A percentile compares a stretch with the other conserved stretches of the same genome.
Evolutionary conservation across 2,113 vertebrate species (phyloP).

Genomic region (human (Homo sapiens)): GRCh38 chr16:50199001-50199500

Average conservation of each 20-base stretch:
- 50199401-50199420: neutral
- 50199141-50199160: neutral
- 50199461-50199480: neutral
- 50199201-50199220: neutral
- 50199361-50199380: neutral
- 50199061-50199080: neutral
- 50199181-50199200: neutral
- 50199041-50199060: neutral
- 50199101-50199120: neutral
- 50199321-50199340: neutral
- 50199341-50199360: neutral
- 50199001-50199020: neutral
- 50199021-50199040: neutral
- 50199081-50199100: neutral
- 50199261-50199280: neutral
- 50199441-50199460: neutral
- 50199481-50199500: neutral
- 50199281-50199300: neutral
- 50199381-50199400: neutral
- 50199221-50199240: too few species aligned
- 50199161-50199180: neutral
- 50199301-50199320: neutral
- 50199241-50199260: neutral
- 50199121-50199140: conserved; percentile 4
- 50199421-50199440: neutral